Base-by-base conservation (phyloP, 2,888 invertebrate genomes). In the Cheilosia grossa region DNA sequence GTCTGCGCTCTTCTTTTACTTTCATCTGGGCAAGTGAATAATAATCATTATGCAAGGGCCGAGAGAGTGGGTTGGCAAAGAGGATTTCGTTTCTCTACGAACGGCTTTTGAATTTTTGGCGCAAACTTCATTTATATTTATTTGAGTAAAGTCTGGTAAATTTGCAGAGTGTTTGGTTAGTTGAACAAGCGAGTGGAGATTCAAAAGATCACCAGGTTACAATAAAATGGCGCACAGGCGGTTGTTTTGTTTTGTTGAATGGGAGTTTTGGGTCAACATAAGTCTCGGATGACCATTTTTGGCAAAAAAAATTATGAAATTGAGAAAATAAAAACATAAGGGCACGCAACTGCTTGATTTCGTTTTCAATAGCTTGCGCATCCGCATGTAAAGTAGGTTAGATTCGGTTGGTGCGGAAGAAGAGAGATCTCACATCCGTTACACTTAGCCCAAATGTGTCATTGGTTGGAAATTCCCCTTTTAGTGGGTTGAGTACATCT, bases 1-100 rank as follows among this genome's bases (percentile, higher is more conserved):
- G 42, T 59, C n/a, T 1, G 17, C 49, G 17, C 10, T 15, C 13
- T 49, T 27, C 47, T 66, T 58, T 42, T 66, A 58, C 56, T 74
- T 74, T 74, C 49, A 10, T 64, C 27, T 37, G 33, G 49, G 21
- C 24, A 49, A 74, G 56, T 40, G 49, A 24, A 15, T 59, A 69
- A 58, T 64, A 67, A 59, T 59, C 49, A 64, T 74, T 75, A 75
- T 75, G 75, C 40, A 75, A 75, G 66, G 42, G 58, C 58, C 59
- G 24, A 17, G 24, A 13, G 66, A 67, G 75, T 75, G 51, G 66
- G 44, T 44, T 5, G 40, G 7, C n/a, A 4, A 66, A 66, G 75
- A 75, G 40, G 37, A 75, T 42, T 66, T 49, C 7, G 21, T 30
- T 42, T 73, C 51, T 51, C 56, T 37, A 9, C 6, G 13, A 63